These are phyloP conservation scores for Drosophila maculinotata DNA, from an alignment of 2,888 invertebrate species.

Conservation along the genomic window DNA sequence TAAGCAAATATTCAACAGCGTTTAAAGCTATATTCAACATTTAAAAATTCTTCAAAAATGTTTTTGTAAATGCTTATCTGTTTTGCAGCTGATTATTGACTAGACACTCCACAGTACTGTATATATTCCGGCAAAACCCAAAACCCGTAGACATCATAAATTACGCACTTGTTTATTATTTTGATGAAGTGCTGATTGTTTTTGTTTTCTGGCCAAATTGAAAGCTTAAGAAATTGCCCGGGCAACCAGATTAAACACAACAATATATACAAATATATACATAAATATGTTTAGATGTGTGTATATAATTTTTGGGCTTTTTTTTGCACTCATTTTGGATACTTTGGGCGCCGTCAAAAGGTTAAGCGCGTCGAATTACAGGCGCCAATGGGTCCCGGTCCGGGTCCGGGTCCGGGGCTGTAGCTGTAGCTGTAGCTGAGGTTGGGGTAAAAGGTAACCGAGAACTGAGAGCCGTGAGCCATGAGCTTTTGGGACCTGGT, in stretches of 20 bases:
- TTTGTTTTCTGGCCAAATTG: conserved; percentile 38
- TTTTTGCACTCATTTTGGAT: conserved; percentile 2
- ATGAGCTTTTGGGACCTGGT: conserved; percentile 6
- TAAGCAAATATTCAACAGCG: too few relatives aligned
- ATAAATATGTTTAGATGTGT: conserved; percentile 4
- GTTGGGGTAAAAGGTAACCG: neutral
- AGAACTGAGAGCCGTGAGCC: conserved; percentile 3
- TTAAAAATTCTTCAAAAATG: too few relatives aligned
- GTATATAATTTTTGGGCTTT: conserved; percentile 2
- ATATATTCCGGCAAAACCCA: neutral
- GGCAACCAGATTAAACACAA: conserved; percentile 42
- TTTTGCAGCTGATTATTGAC: neutral
- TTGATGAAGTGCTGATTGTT: conserved; percentile 59
- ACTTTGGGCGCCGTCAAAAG: conserved; percentile 46
- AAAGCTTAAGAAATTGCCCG: conserved; percentile 49
- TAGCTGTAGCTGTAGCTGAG: neutral
- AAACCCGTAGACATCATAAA: conserved; percentile 35
- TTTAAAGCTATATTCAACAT: too few relatives aligned
- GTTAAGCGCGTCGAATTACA: conserved; percentile 65
- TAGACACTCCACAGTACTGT: too few relatives aligned
- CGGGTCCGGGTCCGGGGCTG: neutral
- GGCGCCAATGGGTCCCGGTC: conserved; percentile 22
- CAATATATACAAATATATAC: neutral
- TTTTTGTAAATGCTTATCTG: conserved; percentile 1
- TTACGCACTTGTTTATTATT: conserved; percentile 65